Base-by-base conservation (phyloP, 2,113 vertebrate species). In the Cygnus buccinator region DNA sequence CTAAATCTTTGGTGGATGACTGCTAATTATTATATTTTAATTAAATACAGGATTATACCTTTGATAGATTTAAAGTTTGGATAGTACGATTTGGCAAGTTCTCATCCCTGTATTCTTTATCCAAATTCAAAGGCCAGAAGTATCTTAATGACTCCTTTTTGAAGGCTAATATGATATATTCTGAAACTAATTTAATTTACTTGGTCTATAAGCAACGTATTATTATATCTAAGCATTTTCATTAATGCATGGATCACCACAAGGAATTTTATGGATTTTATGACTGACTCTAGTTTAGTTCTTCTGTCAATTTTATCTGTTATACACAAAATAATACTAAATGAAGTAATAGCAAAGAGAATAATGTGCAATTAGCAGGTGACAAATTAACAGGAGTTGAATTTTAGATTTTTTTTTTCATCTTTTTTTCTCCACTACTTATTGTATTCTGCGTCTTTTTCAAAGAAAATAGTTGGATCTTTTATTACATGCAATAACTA, bases 131-230 rank as follows among this genome's bases (percentile, higher is more conserved):
- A 95, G 31, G 4, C 79, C 37, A 78, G 31, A 95, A 91, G 4
- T 82, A 65, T 75, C 63, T 78, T 90, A 79, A 63, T 46, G 28
- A 94, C 19, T 84, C 2, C 67, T 95, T 90, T 86, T 50, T 28
- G 48, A 93, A 81, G 46, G 35, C 63, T 94, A 93, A 55, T 58
- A 58, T 2, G 2, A 87, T 91, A 85, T 6, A 66, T 77, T 77
- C 72, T 87, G 63, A 94, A 75, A 6, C 74, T 80, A 89, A 83
- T 66, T 93, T 95, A 91, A 96, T 96, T 93, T 94, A 61, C 50
- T 89, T 16, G 1, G n/a, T 91, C 50, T 84, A 67, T 89, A 94
- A 94, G 66, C 0, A 11, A 91, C 74, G 77, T 65, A 91, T 90
- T 58, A 82, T 68, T 75, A 29, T 44, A 77, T 16, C 28, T 92